Conservation (phyloP, 2,888 invertebrate species). For the Rhagonycha lutea region DNA sequence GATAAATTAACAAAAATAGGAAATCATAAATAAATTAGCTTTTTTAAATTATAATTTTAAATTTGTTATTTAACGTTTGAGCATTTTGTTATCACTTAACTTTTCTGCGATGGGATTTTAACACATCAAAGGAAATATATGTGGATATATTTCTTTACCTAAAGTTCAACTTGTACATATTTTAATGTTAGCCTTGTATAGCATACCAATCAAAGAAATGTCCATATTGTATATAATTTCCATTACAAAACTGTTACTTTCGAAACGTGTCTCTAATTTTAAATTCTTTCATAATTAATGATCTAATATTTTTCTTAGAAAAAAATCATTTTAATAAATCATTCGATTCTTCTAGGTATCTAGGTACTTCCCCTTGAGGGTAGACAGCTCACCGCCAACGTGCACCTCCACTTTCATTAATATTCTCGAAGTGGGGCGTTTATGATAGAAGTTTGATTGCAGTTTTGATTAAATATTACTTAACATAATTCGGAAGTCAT, state of each 20-base stretch:
- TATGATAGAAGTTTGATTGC: background rate
- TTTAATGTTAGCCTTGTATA: background rate
- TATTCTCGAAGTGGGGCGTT: background rate
- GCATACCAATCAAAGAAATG: conserved; percentile 2
- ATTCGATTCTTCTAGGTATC: background rate
- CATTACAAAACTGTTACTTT: conserved; percentile 17
- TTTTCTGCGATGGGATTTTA: background rate
- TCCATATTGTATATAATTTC: background rate
- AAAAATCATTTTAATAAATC: background rate
- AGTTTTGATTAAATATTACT: background rate
- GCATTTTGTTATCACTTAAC: background rate
- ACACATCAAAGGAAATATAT: background rate
- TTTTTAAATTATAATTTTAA: background rate
- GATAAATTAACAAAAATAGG: background rate
- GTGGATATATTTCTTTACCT: background rate
- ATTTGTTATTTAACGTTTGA: background rate
- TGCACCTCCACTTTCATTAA: background rate
- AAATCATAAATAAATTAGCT: background rate
- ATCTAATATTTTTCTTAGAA: conserved; percentile 1
- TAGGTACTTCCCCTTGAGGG: background rate
- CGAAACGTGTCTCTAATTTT: conserved; percentile 12
- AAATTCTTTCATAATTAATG: conserved; percentile 4
- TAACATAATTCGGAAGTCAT: background rate
- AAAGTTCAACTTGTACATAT: conserved; percentile 3
- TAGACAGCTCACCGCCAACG: background rate